These are phyloP conservation scores for Acrossocheilus wenchowensis DNA, from an alignment of 2,797 vertebrate genomes.

Conservation along the genomic window DNA sequence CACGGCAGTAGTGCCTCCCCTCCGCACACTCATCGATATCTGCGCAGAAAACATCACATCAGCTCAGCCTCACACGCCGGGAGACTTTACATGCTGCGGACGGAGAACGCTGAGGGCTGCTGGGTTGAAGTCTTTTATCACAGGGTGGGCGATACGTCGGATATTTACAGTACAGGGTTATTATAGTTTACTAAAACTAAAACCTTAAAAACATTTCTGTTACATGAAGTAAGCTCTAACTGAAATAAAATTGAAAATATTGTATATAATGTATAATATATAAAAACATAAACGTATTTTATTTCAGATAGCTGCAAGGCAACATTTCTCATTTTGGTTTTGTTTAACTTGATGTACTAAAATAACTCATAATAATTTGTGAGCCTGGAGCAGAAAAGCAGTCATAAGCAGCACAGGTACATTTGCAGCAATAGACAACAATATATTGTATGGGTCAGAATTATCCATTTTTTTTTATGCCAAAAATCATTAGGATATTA, in stretches of 20 bases:
- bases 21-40: constrained; percentile 89
- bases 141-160: not conserved
- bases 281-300: not conserved
- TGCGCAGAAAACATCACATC: constrained; percentile 58
- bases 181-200: not conserved
- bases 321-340: not conserved
- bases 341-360: not conserved
- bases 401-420: no score
- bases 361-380: not conserved
- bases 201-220: not conserved
- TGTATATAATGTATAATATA: not conserved
- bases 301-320: no score
- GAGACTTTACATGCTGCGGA: not conserved
- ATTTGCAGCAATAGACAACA: no score
- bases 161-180: constrained; percentile 2
- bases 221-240: not conserved
- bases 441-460: no score
- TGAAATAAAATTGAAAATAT: not conserved
- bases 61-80: not conserved
- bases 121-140: not conserved
- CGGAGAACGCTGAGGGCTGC: not conserved
- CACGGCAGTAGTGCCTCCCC: constrained; percentile 85
- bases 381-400: no score
- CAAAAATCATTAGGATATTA: no score
- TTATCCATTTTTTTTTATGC: no score